Evolutionary conservation across 2,113 vertebrate species (phyloP).

Genomic region (Rhea americana): DNA sequence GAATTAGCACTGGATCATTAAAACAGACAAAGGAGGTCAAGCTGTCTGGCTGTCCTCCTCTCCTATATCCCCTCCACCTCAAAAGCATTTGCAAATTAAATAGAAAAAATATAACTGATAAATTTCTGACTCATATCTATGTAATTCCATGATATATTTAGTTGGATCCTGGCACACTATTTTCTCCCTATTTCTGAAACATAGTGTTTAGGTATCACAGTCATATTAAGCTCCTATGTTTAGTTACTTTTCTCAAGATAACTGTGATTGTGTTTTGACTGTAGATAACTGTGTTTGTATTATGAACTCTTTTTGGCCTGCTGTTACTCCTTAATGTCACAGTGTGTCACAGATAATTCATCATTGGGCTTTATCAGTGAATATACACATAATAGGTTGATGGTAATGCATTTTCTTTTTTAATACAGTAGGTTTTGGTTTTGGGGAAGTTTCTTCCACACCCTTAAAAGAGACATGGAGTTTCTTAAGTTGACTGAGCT

Average conservation of each 20-base stretch:
- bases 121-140: background rate
- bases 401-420: background rate
- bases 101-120: background rate
- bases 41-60: background rate
- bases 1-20: background rate
- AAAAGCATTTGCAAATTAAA: background rate
- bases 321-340: background rate
- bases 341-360: background rate
- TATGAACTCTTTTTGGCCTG: background rate
- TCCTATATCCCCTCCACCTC: background rate
- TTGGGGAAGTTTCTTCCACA: rapidly evolving
- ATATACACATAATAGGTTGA: background rate
- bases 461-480: background rate
- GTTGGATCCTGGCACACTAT: background rate
- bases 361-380: background rate
- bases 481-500: background rate
- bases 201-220: background rate
- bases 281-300: background rate
- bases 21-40: background rate
- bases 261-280: background rate
- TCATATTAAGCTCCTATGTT: background rate
- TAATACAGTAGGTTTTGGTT: background rate
- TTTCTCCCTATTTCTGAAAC: background rate
- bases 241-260: background rate
- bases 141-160: background rate